phyloP scores from a whole-genome alignment of 2,113 vertebrate genomes.

The Hemichromis elongatus region DNA sequence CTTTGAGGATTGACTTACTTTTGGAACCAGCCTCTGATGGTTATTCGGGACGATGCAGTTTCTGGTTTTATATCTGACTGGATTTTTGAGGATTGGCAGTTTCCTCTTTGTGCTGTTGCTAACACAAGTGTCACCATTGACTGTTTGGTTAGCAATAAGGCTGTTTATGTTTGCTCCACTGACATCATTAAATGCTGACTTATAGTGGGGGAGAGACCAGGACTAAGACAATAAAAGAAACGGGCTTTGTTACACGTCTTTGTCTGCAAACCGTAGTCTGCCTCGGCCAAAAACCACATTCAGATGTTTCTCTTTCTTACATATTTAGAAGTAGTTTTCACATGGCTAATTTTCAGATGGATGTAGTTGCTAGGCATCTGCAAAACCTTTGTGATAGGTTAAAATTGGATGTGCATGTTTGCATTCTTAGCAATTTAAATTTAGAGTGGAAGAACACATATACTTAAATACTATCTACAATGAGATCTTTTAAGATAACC shows the following conservation, averaged over 20 bases:
- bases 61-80: background rate
- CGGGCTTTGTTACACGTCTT: background rate
- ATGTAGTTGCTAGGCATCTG: conserved; percentile 51
- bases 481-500: background rate
- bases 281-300: background rate
- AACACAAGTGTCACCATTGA: background rate
- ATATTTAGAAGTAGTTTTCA: conserved; percentile 16
- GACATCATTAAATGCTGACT: background rate
- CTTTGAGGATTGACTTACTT: background rate
- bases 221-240: background rate
- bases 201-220: background rate
- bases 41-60: background rate
- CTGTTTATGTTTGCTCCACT: background rate
- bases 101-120: background rate
- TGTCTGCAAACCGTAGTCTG: background rate
- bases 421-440: background rate
- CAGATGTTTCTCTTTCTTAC: conserved; percentile 10
- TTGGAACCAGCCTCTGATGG: background rate
- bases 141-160: background rate
- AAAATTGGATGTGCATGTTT: conserved; percentile 10
- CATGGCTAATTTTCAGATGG: conserved; percentile 13
- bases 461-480: background rate
- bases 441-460: background rate
- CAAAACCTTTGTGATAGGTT: conserved; percentile 14
- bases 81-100: background rate